A percentile compares a stretch with the other conserved stretches of the same genome.
These are phyloP conservation scores for Drosophila dunni DNA, from an alignment of 1,140 invertebrate species.

Conservation along the genomic window DNA sequence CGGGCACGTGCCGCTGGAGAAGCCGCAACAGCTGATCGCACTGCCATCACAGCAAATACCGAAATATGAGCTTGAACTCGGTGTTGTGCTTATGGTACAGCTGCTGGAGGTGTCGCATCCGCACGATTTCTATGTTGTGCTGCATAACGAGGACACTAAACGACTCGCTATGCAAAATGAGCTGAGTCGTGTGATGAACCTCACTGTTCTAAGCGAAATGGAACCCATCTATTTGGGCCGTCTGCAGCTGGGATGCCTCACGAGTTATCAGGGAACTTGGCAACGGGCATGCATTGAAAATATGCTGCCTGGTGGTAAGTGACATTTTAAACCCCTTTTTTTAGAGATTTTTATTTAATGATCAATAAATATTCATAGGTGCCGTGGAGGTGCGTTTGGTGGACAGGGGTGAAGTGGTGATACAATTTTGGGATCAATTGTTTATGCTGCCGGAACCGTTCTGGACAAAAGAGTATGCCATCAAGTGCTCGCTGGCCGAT, in stretches of 20 bases:
- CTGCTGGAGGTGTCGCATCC: slow-evolving; percentile 53
- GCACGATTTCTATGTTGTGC: slow-evolving; percentile 63
- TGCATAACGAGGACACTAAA: slow-evolving; percentile 11
- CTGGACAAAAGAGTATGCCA: slow-evolving; percentile 36
- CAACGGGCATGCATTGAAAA: slow-evolving; percentile 62
- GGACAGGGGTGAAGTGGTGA: slow-evolving; percentile 54
- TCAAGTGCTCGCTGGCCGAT: slow-evolving; percentile 66
- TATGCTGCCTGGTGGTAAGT: slow-evolving; percentile 53
- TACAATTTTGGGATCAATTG: slow-evolving; percentile 59
- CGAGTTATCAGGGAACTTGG: slow-evolving; percentile 52
- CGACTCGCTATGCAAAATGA: background rate
- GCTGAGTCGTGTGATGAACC: slow-evolving; percentile 39
- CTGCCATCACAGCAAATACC: slow-evolving; percentile 15
- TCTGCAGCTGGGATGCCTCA: slow-evolving; percentile 50
- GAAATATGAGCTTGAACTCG: background rate
- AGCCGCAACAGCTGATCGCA: slow-evolving; percentile 21
- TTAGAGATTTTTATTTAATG: background rate
- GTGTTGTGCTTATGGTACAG: slow-evolving; percentile 51
- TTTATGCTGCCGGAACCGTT: slow-evolving; percentile 53
- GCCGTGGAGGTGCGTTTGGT: slow-evolving; percentile 61
- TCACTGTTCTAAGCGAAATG: slow-evolving; percentile 3
- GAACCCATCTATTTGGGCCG: slow-evolving; percentile 61
- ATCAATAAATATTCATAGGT: slow-evolving; percentile 39
- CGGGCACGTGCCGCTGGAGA: background rate
- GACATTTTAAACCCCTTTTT: background rate